These are phyloP conservation scores for Latheticus oryzae DNA, from an alignment of 2,888 invertebrate species.

Conservation along the genomic window DNA sequence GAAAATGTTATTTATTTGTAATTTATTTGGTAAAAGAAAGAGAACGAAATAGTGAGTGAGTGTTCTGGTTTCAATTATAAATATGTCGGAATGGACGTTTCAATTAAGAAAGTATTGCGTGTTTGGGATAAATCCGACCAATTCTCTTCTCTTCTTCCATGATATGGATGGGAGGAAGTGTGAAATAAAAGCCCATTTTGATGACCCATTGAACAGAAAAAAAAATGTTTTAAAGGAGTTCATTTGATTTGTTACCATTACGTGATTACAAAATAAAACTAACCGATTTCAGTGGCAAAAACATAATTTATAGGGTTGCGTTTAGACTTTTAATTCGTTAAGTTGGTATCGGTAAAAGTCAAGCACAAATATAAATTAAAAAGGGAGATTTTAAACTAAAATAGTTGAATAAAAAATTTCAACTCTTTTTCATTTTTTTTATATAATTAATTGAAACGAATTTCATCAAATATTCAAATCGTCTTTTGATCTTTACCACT, in stretches of 20 bases:
- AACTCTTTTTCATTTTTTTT: conserved; percentile 10
- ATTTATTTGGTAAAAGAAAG: conserved; percentile 59
- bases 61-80: conserved; percentile 59
- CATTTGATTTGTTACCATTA: conserved; percentile 34
- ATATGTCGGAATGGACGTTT: conserved; percentile 62
- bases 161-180: conserved; percentile 31
- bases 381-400: conserved; percentile 49
- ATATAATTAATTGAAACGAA: conserved; percentile 35
- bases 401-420: conserved; percentile 9
- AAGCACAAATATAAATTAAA: conserved; percentile 55
- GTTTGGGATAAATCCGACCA: conserved; percentile 47
- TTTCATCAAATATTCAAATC: conserved; percentile 38
- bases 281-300: conserved; percentile 41
- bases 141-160: conserved; percentile 29
- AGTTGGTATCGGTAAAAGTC: conserved; percentile 55
- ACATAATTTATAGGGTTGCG: conserved; percentile 54
- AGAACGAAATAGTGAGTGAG: no score
- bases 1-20: conserved; percentile 55
- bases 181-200: conserved; percentile 26
- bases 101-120: conserved; percentile 60
- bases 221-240: conserved; percentile 12
- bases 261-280: conserved; percentile 30
- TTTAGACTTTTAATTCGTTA: conserved; percentile 55
- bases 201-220: conserved; percentile 29
- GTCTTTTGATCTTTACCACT: conserved; percentile 39